Evolutionary conservation across 2,888 invertebrate genomes (phyloP).

Genomic region (Germaria angustata): DNA sequence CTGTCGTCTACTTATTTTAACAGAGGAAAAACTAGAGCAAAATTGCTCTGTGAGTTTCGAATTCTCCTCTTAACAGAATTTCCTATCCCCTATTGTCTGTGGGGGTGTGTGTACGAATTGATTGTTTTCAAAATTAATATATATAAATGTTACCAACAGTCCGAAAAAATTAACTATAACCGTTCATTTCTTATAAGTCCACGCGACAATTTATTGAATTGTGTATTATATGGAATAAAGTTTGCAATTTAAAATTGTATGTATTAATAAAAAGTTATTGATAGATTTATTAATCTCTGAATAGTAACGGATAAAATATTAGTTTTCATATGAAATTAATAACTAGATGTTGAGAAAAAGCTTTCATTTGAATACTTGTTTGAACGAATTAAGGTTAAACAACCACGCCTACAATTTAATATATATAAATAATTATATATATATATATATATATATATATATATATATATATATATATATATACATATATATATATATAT

Average conservation of each 20-base stretch:
- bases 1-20: background rate
- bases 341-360: background rate
- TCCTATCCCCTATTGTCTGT: too few relatives aligned
- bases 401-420: conserved; percentile 14
- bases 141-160: background rate
- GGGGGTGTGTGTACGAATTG: too few relatives aligned
- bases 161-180: background rate
- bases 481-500: too few relatives aligned
- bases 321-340: background rate
- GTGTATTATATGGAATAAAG: background rate
- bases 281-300: conserved; percentile 14
- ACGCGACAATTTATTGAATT: background rate
- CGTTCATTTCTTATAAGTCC: background rate
- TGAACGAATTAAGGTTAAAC: background rate
- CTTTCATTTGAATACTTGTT: conserved; percentile 19
- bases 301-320: too few relatives aligned
- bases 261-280: background rate
- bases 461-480: too few relatives aligned
- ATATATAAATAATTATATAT: background rate
- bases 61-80: too few relatives aligned
- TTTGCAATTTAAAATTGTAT: background rate
- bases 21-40: background rate
- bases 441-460: too few relatives aligned
- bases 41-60: background rate
- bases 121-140: too few relatives aligned